Conservation (phyloP, 2,113 vertebrate genomes). For the Catagonus wagneri region DNA sequence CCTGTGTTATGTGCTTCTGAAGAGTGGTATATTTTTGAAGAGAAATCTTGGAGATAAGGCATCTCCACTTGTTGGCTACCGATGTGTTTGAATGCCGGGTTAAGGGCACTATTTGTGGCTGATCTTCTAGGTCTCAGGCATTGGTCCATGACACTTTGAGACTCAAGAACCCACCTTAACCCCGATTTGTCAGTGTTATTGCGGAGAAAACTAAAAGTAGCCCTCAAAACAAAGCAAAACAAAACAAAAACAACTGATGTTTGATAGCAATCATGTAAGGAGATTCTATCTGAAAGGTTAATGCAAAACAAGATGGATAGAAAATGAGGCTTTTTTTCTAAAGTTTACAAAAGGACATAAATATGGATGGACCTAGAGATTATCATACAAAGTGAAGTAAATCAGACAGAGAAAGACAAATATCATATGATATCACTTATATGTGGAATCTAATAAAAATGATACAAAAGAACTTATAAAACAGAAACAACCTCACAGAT, state of each 20-base stretch:
- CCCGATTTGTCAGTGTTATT: background rate
- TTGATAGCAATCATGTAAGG: background rate
- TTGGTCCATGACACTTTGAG: background rate
- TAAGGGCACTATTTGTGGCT: background rate
- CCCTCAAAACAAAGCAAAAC: background rate
- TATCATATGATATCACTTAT: no score
- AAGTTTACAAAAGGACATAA: background rate
- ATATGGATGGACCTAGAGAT: no score
- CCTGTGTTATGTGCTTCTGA: background rate
- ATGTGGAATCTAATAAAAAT: no score
- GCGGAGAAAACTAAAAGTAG: conserved; percentile 9
- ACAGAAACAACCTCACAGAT: no score
- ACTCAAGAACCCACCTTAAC: background rate
- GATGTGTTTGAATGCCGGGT: background rate
- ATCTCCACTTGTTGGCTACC: background rate
- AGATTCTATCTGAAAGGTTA: conserved; percentile 25
- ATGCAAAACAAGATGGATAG: conserved; percentile 1
- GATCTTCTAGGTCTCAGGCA: background rate
- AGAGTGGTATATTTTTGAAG: background rate
- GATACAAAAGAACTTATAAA: no score
- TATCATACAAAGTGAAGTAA: no score
- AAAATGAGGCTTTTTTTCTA: conserved; percentile 32
- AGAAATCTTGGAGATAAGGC: background rate
- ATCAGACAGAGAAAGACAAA: no score
- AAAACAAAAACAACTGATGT: conserved; percentile 25